A percentile compares a stretch with the other conserved stretches of the same genome.
Evolutionary conservation across 2,113 vertebrate genomes (phyloP).

Genomic region (Hiodon alosoides): DNA sequence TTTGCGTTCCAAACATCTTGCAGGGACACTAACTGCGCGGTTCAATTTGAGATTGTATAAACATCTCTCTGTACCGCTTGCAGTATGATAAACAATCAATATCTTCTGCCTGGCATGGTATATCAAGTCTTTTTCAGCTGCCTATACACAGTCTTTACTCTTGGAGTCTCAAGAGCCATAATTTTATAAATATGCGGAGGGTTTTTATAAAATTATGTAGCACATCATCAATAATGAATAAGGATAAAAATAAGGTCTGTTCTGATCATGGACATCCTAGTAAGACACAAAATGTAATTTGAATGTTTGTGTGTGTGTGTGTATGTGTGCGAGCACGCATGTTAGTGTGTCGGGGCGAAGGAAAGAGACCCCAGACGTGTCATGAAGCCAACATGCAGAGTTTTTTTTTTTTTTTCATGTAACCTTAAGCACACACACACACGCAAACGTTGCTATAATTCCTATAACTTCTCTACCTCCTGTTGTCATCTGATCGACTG

Average conservation of each 20-base stretch:
- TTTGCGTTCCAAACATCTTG: too few relatives aligned
- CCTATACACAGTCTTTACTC: too few relatives aligned
- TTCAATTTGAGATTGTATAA: too few relatives aligned
- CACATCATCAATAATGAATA: conserved; percentile 24
- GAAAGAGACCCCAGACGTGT: not conserved
- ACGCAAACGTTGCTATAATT: not conserved
- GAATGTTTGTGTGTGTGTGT: not conserved
- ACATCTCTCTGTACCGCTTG: not conserved
- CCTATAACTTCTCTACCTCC: too few relatives aligned
- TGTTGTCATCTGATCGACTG: too few relatives aligned
- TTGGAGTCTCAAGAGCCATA: conserved; percentile 4
- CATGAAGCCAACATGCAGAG: too few relatives aligned
- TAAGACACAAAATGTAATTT: not conserved
- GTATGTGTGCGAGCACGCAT: not conserved
- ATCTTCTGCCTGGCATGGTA: conserved; percentile 1
- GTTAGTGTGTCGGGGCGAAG: not conserved
- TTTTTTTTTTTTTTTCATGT: not conserved
- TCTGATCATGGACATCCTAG: not conserved
- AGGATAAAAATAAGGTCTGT: conserved; percentile 17
- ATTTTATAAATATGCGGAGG: conserved; percentile 16
- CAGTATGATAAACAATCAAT: conserved; percentile 11
- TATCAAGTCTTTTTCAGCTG: not conserved
- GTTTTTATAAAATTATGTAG: conserved; percentile 1
- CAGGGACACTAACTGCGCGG: too few relatives aligned
- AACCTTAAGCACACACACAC: not conserved